phyloP scores from a whole-genome alignment of 1,140 invertebrate genomes.

The Listronotus oregonensis region DNA sequence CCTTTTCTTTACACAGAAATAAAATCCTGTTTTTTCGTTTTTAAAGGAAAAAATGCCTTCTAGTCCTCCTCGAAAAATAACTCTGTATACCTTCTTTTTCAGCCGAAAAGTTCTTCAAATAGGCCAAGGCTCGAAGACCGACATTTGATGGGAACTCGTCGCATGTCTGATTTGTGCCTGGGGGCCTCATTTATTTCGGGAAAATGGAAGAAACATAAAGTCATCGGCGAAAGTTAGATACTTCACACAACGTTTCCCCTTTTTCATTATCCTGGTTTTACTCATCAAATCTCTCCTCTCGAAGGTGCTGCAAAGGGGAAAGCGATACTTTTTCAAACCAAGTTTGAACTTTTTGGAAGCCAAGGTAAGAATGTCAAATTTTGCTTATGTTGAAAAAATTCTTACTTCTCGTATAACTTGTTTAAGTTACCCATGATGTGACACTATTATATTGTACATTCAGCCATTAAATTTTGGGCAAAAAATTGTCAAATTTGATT shows the following conservation, averaged over 20 bases:
- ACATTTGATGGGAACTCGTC: conserved; percentile 82
- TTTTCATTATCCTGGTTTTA: conserved; percentile 80
- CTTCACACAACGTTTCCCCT: conserved; percentile 85
- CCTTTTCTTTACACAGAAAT: too few species aligned
- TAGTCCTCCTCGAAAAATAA: too few species aligned
- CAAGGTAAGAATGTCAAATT: conserved; percentile 70
- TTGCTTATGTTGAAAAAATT: too few species aligned
- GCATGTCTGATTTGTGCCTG: conserved; percentile 84
- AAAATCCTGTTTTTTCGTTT: too few species aligned
- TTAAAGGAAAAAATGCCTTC: too few species aligned
- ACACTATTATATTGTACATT: too few species aligned
- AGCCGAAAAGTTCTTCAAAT: conserved; percentile 85
- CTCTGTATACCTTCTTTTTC: too few species aligned
- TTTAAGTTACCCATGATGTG: too few species aligned
- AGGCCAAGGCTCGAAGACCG: conserved; percentile 80
- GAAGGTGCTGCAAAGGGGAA: conserved; percentile 79
- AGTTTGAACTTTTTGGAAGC: conserved; percentile 83
- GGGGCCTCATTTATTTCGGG: conserved; percentile 92
- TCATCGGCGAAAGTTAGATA: conserved; percentile 84
- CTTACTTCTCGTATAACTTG: too few species aligned
- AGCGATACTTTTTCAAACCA: conserved; percentile 85
- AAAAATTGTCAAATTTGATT: too few species aligned
- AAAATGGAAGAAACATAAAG: conserved; percentile 89
- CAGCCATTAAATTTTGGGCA: too few species aligned
- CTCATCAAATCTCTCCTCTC: conserved; percentile 76